Evolutionary conservation across 1,140 invertebrate species (phyloP).

Genomic region (Drosophila leontia): DNA sequence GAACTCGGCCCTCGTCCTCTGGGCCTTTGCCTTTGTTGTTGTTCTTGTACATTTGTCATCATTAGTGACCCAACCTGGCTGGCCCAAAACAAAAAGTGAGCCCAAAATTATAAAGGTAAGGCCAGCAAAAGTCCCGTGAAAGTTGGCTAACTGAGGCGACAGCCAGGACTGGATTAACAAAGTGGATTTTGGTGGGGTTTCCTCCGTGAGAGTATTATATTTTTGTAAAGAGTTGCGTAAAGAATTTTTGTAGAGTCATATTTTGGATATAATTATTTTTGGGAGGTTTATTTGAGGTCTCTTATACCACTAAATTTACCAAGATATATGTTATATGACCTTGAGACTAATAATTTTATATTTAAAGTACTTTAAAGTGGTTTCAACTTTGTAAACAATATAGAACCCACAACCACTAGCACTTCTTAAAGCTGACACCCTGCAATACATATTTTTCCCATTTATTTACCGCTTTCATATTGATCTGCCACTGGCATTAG

Average conservation of each 20-base stretch:
- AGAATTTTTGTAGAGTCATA: not conserved
- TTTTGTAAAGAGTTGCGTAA: constrained; percentile 3
- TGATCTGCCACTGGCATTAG: constrained; percentile 21
- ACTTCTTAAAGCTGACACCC: not conserved
- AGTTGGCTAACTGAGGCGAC: constrained; percentile 38
- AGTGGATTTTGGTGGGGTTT: constrained; percentile 17
- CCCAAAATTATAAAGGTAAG: constrained; percentile 32
- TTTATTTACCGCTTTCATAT: not conserved
- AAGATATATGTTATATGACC: too few relatives aligned
- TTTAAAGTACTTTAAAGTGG: not conserved
- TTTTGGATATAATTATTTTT: not conserved
- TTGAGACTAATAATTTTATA: not conserved
- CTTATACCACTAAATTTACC: not conserved
- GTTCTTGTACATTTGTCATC: constrained; percentile 76
- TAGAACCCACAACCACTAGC: not conserved
- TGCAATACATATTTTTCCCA: not conserved
- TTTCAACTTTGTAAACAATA: too few relatives aligned
- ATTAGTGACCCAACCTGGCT: constrained; percentile 61
- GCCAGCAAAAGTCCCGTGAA: constrained; percentile 10
- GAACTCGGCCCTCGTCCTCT: constrained; percentile 41
- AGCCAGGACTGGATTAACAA: constrained; percentile 39
- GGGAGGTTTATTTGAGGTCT: not conserved
- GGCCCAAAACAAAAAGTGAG: constrained; percentile 25
- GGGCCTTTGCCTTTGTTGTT: constrained; percentile 40
- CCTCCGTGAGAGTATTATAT: not conserved